Conservation (phyloP, 2,113 vertebrate species). For the Pelmatolapia mariae region DNA sequence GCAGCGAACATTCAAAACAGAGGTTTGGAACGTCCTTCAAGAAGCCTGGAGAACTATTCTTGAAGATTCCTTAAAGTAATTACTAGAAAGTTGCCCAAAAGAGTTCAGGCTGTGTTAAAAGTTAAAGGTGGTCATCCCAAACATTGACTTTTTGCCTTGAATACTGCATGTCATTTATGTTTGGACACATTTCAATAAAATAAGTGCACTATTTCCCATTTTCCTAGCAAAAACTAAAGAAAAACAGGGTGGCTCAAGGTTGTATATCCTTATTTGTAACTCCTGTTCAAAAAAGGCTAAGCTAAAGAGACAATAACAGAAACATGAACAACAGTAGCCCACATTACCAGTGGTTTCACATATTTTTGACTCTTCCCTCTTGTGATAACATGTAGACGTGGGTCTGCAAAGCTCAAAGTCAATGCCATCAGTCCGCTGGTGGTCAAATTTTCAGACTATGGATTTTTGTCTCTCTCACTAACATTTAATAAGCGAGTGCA, state of each 20-base stretch:
- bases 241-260: not conserved
- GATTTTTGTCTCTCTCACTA: not conserved
- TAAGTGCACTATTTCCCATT: not conserved
- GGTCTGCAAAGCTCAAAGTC: not conserved
- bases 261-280: not conserved
- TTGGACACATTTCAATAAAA: not conserved
- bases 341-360: not conserved
- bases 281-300: accelerated
- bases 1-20: not conserved
- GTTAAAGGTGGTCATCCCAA: not conserved
- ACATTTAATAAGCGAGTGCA: not conserved
- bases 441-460: not conserved
- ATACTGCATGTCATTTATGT: not conserved
- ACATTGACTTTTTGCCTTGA: not conserved
- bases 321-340: not conserved
- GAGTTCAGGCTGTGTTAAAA: not conserved
- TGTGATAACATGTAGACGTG: not conserved
- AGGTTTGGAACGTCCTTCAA: accelerated
- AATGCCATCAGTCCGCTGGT: not conserved
- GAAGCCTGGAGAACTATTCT: not conserved
- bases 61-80: not conserved
- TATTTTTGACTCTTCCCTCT: not conserved
- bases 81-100: not conserved
- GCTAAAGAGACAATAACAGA: not conserved
- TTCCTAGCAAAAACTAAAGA: not conserved